Conservation (phyloP, 37 sponge, comb jelly and placozoan species). For the Corticium candelabrum region DNA sequence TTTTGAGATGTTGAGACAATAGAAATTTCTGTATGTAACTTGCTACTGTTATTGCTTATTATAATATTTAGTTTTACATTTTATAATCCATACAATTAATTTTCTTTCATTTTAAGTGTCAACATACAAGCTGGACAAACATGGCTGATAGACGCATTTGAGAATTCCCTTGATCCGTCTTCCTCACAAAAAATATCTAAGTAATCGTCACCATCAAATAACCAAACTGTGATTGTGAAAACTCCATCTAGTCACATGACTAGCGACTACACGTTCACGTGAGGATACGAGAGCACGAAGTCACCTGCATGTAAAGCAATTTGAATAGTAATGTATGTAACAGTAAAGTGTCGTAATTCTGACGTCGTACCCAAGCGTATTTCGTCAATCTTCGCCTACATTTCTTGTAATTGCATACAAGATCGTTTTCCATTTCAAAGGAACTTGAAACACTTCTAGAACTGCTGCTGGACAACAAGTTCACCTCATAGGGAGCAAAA, state of each 20-base stretch:
- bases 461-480: too few relatives aligned
- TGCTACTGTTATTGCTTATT: too few relatives aligned
- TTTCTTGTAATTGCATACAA: slow-evolving; percentile 78
- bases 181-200: slow-evolving; percentile 90
- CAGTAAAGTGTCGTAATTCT: neutral
- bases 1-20: too few relatives aligned
- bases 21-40: too few relatives aligned
- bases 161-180: slow-evolving; percentile 78
- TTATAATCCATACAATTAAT: too few relatives aligned
- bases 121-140: slow-evolving; percentile 75
- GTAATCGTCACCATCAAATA: neutral
- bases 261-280: too few relatives aligned
- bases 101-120: neutral
- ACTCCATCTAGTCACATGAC: too few relatives aligned
- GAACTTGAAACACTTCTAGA: too few relatives aligned
- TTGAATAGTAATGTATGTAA: neutral
- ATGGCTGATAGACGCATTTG: slow-evolving; percentile 17
- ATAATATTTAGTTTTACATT: too few relatives aligned
- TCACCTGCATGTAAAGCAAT: slow-evolving; percentile 28
- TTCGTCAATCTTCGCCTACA: slow-evolving; percentile 62
- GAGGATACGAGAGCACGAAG: slow-evolving; percentile 81
- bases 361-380: slow-evolving; percentile 66
- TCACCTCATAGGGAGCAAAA: too few relatives aligned
- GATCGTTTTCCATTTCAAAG: slow-evolving; percentile 50
- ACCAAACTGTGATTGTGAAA: neutral